A percentile compares a stretch with the other conserved stretches of the same genome.
These are phyloP conservation scores for Neogale vison DNA, from an alignment of 2,113 vertebrate species.

Conservation along the genomic window DNA sequence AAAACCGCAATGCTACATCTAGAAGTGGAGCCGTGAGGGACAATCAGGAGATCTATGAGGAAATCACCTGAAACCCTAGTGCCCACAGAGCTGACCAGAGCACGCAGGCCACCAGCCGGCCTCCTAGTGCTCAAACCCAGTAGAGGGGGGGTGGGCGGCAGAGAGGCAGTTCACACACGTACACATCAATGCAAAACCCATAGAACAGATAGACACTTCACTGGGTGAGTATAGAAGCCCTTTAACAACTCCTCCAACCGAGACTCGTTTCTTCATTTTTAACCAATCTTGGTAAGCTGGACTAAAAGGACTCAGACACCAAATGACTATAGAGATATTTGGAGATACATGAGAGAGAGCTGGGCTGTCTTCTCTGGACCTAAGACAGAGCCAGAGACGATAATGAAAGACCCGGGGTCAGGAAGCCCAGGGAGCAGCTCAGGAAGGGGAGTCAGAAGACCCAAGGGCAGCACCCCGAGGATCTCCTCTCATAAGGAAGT, in stretches of 20 bases:
- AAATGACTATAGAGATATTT: rapidly evolving
- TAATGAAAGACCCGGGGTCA: not conserved
- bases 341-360: not conserved
- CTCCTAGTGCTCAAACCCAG: not conserved
- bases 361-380: not conserved
- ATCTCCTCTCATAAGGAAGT: not conserved
- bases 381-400: not conserved
- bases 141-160: too few species aligned
- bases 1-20: not conserved
- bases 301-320: not conserved
- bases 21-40: not conserved
- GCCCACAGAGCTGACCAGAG: not conserved
- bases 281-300: not conserved
- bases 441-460: not conserved
- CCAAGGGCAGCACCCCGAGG: too few species aligned
- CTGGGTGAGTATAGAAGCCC: rapidly evolving
- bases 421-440: not conserved
- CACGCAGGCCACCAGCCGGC: not conserved
- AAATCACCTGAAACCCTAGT: not conserved
- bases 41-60: not conserved
- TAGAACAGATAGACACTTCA: rapidly evolving
- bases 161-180: too few species aligned
- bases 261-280: not conserved
- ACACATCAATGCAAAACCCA: too few species aligned
- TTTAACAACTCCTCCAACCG: not conserved